Evolutionary conservation across 2,888 invertebrate species (phyloP).

Genomic region (Acanthococcus lagerstroemiae): DNA sequence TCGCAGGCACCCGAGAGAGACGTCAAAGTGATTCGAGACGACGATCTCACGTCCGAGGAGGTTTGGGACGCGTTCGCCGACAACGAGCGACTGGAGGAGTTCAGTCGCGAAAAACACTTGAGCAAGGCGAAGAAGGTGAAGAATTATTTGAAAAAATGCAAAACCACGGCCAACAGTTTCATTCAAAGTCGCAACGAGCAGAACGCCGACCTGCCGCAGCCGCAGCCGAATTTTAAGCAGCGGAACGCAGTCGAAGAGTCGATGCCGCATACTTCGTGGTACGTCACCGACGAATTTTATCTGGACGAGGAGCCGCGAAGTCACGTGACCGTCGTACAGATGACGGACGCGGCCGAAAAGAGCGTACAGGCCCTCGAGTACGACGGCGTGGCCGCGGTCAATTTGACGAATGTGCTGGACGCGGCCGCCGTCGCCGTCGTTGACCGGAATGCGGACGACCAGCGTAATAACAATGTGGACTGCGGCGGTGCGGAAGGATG

Average conservation of each 20-base stretch:
- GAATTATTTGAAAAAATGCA: conserved; percentile 21
- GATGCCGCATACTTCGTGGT: conserved; percentile 34
- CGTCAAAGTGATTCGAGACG: background rate
- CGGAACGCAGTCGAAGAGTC: background rate
- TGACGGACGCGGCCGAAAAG: conserved; percentile 13
- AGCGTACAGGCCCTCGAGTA: conserved; percentile 1
- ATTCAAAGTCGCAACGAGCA: background rate
- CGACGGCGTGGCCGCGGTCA: conserved; percentile 8
- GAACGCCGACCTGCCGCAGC: background rate
- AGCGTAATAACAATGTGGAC: background rate
- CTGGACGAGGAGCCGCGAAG: conserved; percentile 32
- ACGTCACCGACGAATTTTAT: conserved; percentile 34
- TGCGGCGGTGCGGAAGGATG: background rate
- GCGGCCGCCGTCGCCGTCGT: too few relatives aligned
- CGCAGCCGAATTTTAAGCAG: too few relatives aligned
- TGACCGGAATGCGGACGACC: background rate
- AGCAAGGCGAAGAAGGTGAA: conserved; percentile 21
- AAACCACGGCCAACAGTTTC: conserved; percentile 15
- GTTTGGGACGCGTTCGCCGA: background rate
- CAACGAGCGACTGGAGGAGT: background rate
- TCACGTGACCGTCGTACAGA: conserved; percentile 33
- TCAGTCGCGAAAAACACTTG: background rate
- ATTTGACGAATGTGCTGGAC: too few relatives aligned
- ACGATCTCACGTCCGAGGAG: background rate
- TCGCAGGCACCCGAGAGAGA: conserved; percentile 7